Percentiles rank a stretch among this genome's conserved stretches.
These are phyloP conservation scores for Hetaerina americana DNA, from an alignment of 1,140 invertebrate species.

Conservation along the genomic window DNA sequence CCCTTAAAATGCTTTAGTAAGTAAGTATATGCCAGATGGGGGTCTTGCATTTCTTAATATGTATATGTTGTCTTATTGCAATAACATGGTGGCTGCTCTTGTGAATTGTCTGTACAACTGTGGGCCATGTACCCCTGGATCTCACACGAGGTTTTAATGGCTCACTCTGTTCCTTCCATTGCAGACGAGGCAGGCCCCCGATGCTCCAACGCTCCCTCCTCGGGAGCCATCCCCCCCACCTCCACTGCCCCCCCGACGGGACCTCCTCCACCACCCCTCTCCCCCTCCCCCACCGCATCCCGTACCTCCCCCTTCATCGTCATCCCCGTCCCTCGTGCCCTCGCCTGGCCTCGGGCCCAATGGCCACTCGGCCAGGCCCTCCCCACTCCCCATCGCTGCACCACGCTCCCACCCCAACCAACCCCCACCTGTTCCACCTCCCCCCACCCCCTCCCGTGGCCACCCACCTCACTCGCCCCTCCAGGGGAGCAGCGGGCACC, in stretches of 20 bases:
- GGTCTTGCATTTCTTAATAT: neutral
- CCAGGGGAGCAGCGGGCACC: neutral
- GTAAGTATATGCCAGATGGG: neutral
- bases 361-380: neutral
- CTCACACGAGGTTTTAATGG: slow-evolving; percentile 3
- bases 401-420: neutral
- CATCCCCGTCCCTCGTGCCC: neutral
- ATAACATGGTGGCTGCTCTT: neutral
- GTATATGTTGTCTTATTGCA: neutral
- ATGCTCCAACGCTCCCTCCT: slow-evolving; percentile 43
- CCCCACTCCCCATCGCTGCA: neutral
- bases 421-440: neutral
- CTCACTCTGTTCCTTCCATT: slow-evolving; percentile 13
- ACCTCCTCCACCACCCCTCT: slow-evolving; percentile 15
- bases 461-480: neutral
- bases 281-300: neutral
- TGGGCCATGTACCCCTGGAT: neutral
- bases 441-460: neutral
- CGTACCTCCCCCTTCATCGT: neutral
- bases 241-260: slow-evolving; percentile 42
- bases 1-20: slow-evolving; percentile 10
- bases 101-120: neutral
- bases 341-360: neutral
- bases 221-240: slow-evolving; percentile 44
- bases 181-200: slow-evolving; percentile 40